phyloP scores from a whole-genome alignment of 2,113 vertebrate genomes.

The Corythoichthys intestinalis region DNA sequence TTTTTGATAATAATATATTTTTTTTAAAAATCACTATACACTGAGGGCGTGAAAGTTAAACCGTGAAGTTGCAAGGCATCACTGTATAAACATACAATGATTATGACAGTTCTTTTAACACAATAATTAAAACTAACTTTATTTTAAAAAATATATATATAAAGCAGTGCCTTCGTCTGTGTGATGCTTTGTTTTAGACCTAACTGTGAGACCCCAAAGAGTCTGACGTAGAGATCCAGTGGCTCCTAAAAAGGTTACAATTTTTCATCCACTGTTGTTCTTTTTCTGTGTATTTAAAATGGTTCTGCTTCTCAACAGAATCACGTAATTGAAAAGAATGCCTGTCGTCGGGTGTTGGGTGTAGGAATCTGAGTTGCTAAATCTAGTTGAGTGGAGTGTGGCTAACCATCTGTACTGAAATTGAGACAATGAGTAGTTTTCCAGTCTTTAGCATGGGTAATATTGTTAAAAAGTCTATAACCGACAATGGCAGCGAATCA shows the following conservation, averaged over 20 bases:
- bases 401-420: neutral
- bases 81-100: neutral
- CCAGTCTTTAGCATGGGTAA: neutral
- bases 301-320: neutral
- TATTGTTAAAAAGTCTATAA: neutral
- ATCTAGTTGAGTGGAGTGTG: neutral
- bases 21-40: no score
- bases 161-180: neutral
- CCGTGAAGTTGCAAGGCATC: no score
- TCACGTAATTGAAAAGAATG: neutral
- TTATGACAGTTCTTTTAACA: neutral
- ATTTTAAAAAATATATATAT: neutral
- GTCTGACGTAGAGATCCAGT: neutral
- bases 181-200: neutral
- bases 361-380: neutral
- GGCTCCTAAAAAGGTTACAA: neutral
- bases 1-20: no score
- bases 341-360: no score
- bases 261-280: neutral
- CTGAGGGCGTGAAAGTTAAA: no score
- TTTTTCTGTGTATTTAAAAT: neutral
- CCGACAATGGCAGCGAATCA: no score
- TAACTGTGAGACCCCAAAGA: neutral
- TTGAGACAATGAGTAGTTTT: neutral
- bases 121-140: neutral